A percentile compares a stretch with the other conserved stretches of the same genome.
Conservation (phyloP, 2,888 invertebrate genomes). For the Drosophila setosimentum region DNA sequence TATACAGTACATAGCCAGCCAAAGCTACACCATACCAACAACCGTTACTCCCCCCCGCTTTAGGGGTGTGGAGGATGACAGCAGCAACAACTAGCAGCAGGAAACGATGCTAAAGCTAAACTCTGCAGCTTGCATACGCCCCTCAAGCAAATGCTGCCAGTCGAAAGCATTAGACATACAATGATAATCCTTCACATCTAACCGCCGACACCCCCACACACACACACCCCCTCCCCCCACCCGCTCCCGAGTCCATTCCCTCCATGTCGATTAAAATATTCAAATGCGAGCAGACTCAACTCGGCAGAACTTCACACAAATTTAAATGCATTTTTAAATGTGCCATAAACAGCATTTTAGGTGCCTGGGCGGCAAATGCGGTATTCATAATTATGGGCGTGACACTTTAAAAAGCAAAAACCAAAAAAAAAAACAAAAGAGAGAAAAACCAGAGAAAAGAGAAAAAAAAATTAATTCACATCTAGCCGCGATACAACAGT, state of each 20-base stretch:
- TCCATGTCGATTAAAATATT: conserved; percentile 69
- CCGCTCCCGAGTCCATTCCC: neutral
- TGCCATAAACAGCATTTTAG: conserved; percentile 64
- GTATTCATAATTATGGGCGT: conserved; percentile 30
- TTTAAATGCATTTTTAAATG: conserved; percentile 77
- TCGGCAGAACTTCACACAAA: conserved; percentile 46
- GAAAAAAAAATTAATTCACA: conserved; percentile 1
- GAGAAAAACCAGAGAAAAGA: neutral
- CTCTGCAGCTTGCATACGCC: conserved; percentile 58
- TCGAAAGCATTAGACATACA: conserved; percentile 46
- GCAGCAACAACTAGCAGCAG: conserved; percentile 19
- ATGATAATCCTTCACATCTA: conserved; percentile 24
- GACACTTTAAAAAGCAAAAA: conserved; percentile 1
- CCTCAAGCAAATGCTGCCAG: conserved; percentile 46
- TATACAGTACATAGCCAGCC: conserved; percentile 23
- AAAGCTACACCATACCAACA: conserved; percentile 13
- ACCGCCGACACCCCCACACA: neutral
- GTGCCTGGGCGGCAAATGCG: conserved; percentile 20
- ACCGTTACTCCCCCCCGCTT: neutral
- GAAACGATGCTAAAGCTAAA: conserved; percentile 29
- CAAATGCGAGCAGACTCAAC: conserved; percentile 55
- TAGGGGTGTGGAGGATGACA: conserved; percentile 32
- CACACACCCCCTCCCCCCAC: too few relatives aligned
- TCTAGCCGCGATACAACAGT: conserved; percentile 21
- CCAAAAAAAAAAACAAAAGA: neutral